Evolutionary conservation across 1,140 invertebrate genomes (phyloP), one percentile per base, ranked within the genome.

Genomic region (Hydropsyche tenuis): DNA sequence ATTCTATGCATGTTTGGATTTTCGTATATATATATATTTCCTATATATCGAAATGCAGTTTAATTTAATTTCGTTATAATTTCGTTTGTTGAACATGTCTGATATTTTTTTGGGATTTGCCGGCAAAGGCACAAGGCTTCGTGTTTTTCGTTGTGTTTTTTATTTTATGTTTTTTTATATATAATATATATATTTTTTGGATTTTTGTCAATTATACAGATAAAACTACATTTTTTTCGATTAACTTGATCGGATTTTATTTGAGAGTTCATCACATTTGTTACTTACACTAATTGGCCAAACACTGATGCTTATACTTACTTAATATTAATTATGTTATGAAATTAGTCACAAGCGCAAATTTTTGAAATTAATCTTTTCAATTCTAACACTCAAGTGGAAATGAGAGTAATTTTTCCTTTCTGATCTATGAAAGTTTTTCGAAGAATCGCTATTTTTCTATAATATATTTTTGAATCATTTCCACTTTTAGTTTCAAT

Each of bases 51-150:
- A 64, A 18, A 25, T 16, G 65, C 65, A 48, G 65, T 70, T 18
- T 70, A 70, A 70, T 70, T 70, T 70, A 37, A 70, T 70, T 69
- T 48, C 11, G 22, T 51, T 23, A 23, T 16, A 69, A 69, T 51
- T 69, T 51, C 48, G 5, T 20, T 45, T 66, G n/a, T 51, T 23
- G 30, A 53, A 20, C 14, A 70, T 37, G 30, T 18, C 48, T 51
- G 37, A 14, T 27, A 56, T 30, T 25, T 12, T 9, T 56, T 37
- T 56, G 68, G 65, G 68, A 70, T 70, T 46, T 16, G 45, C 9
- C 68, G 68, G 68, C 68, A 56, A 23, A 70, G 16, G 65, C 43
- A 16, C 22, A 68, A 68, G 65, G 63, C 63, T 68, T 68, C 63
- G 63, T 65, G 65, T 68, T 68, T 43, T 68, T 25, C 22, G 23